phyloP scores from a whole-genome alignment of 2,797 vertebrate genomes.

The Brachyalestes nurse region DNA sequence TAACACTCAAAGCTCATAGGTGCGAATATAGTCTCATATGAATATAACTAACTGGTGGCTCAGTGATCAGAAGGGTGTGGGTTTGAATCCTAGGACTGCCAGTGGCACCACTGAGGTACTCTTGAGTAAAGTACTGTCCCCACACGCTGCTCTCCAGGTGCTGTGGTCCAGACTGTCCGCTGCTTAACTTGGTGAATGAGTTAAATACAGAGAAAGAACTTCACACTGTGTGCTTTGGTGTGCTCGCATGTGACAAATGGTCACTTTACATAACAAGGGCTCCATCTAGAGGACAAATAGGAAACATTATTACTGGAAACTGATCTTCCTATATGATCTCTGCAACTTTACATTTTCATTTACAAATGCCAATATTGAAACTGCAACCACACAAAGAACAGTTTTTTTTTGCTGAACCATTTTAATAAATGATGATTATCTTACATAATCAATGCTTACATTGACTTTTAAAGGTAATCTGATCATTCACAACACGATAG shows the following conservation, averaged over 20 bases:
- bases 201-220: too few species aligned
- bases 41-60: background rate
- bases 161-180: too few species aligned
- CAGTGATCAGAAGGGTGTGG: too few species aligned
- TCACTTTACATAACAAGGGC: conserved; percentile 26
- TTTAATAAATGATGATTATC: conserved; percentile 70
- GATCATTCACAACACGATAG: conserved; percentile 60
- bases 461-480: conserved; percentile 61
- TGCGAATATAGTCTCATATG: background rate
- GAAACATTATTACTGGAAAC: background rate
- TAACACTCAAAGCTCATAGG: background rate
- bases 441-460: conserved; percentile 54
- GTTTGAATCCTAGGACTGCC: too few species aligned
- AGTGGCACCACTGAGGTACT: too few species aligned
- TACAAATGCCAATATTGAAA: conserved; percentile 2
- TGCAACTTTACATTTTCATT: background rate
- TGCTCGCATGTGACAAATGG: too few species aligned
- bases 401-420: conserved; percentile 48
- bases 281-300: conserved; percentile 65
- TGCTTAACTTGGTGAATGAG: too few species aligned
- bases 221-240: too few species aligned
- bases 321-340: background rate
- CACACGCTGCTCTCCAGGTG: too few species aligned
- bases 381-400: conserved; percentile 47
- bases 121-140: too few species aligned